A percentile compares a stretch with the other conserved stretches of the same genome.
Conservation (phyloP, 2,888 invertebrate genomes). For the Anodontia alba region DNA sequence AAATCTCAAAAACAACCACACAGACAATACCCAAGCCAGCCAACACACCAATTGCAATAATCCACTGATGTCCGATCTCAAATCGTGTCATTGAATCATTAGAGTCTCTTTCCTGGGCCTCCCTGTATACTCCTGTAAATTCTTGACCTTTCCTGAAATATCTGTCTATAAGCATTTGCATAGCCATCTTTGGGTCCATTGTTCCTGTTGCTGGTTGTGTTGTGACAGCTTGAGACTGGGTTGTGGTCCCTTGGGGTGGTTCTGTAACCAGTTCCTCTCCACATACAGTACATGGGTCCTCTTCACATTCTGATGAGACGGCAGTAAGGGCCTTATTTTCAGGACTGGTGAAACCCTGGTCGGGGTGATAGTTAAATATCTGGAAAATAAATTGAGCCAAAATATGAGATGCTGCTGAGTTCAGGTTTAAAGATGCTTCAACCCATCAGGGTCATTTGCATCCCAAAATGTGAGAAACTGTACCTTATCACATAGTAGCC, state of each 20-base stretch:
- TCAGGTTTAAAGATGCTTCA: no score
- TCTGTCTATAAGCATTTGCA: slow-evolving; percentile 25
- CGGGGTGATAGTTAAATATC: no score
- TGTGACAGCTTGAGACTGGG: slow-evolving; percentile 21
- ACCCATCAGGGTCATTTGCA: no score
- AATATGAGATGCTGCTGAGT: no score
- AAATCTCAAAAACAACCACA: slow-evolving; percentile 93
- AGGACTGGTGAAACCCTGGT: no score
- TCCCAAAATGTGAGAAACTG: no score
- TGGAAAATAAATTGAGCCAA: no score
- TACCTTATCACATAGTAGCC: no score
- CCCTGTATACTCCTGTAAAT: slow-evolving; percentile 72
- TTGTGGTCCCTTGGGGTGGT: neutral
- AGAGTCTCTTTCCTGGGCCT: slow-evolving; percentile 20
- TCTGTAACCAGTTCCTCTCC: slow-evolving; percentile 52
- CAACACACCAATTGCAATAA: slow-evolving; percentile 93
- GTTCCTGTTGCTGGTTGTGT: slow-evolving; percentile 34
- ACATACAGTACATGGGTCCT: slow-evolving; percentile 58
- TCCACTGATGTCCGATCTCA: slow-evolving; percentile 88
- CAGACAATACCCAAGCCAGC: slow-evolving; percentile 93
- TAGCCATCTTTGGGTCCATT: slow-evolving; percentile 52
- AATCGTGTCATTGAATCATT: slow-evolving; percentile 62
- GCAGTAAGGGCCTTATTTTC: no score
- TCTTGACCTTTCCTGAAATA: slow-evolving; percentile 67
- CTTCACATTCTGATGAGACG: slow-evolving; percentile 45